Evolutionary conservation across 2,888 invertebrate species (phyloP), one percentile per base, ranked within the genome.

Genomic region (Lasioglossum vierecki): DNA sequence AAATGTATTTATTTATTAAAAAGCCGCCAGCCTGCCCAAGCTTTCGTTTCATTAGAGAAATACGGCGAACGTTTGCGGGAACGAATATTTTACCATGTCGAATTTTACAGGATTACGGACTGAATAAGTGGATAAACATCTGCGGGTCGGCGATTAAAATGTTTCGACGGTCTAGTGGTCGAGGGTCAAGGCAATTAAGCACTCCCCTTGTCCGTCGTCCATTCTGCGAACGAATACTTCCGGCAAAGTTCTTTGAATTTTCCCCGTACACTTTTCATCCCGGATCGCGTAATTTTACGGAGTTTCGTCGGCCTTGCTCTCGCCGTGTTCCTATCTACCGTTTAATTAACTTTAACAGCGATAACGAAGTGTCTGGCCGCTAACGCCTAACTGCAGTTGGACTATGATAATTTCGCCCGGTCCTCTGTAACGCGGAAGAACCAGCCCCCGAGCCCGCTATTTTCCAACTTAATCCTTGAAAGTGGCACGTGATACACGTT

Each of bases 291-390:
- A 74, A 41, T 41, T 80, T 44, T 2, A n/a, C 44, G 18, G 46
- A 53, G 73, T 74, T 78, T 57, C 49, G n/a, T 57, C 71, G 39
- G 26, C n/a, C 22, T 3, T n/a, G 5, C 76, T 66, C 70, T 66
- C 70, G 18, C 39, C 66, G 49, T 1, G 22, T n/a, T 71, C 9
- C 60, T 78, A 46, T 74, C 68, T 57, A 44, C 49, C 46, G 68
- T 85, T 86, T 76, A 86, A 86, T 85, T 77, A 57, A 82, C 70
- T 81, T 79, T 71, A 82, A 66, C 41, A 49, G 41, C 70, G 82
- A 86, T 82, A 86, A 86, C 81, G 80, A 85, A 85, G 79, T 53
- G 78, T 46, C 63, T 41, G 66, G 49, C 39, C 63, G 76, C 60
- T 53, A 82, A 82, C 77, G 74, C 60, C 68, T 63, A 76, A 71